Evolutionary conservation across 2,113 vertebrate species (phyloP).

Genomic region (Meriones unguiculatus): DNA sequence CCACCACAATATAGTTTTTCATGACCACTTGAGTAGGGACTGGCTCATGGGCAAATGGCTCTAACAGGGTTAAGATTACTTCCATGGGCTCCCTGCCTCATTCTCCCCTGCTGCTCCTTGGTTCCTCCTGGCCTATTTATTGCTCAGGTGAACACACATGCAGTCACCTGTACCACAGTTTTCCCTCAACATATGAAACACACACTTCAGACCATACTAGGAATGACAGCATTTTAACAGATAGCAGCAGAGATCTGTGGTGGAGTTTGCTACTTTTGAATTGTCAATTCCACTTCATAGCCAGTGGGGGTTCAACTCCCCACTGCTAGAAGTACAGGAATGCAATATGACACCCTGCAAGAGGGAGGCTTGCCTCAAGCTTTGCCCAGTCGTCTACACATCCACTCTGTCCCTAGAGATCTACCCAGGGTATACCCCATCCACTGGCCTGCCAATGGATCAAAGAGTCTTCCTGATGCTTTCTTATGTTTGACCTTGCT

Average conservation of each 20-base stretch:
- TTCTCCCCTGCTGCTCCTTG: background rate
- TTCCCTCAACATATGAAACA: background rate
- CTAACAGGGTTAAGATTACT: accelerated
- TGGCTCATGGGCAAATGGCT: background rate
- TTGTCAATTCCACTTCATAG: background rate
- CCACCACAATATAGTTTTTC: background rate
- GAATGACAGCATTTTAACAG: background rate
- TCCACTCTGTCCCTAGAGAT: background rate
- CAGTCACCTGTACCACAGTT: no score
- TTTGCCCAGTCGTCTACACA: background rate
- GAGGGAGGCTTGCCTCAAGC: no score
- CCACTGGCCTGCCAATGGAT: accelerated
- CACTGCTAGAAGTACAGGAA: background rate
- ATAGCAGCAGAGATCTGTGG: background rate
- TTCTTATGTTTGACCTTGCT: background rate
- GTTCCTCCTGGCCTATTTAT: background rate
- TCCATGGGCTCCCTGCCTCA: background rate
- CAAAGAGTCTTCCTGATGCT: background rate
- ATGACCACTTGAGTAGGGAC: background rate
- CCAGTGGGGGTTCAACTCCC: background rate
- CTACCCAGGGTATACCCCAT: background rate
- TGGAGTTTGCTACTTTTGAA: no score
- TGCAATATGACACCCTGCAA: background rate
- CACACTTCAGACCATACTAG: background rate
- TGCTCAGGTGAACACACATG: background rate